A percentile compares a stretch with the other conserved stretches of the same genome.
These are phyloP conservation scores for Oscarella lobularis DNA, from an alignment of 37 sponge, comb jelly and placozoan species.

Conservation along the genomic window DNA sequence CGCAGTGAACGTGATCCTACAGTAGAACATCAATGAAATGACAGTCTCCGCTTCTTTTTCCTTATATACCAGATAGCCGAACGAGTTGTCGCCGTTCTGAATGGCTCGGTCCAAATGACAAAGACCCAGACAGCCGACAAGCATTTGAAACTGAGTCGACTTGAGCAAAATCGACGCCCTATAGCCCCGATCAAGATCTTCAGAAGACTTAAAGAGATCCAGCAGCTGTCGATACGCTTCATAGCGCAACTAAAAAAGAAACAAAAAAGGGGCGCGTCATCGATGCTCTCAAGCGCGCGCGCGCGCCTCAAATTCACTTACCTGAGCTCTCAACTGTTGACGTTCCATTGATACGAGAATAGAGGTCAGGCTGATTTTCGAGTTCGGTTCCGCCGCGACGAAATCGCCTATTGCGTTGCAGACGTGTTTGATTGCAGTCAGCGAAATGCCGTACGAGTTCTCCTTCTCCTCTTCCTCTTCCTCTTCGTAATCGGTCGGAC, in stretches of 20 bases:
- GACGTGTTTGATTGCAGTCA: too few relatives aligned
- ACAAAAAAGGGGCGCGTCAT: too few relatives aligned
- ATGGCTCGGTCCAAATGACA: background rate
- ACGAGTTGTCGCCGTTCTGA: too few relatives aligned
- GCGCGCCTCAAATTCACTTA: too few relatives aligned
- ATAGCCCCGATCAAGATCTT: background rate
- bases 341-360: slow-evolving; percentile 7
- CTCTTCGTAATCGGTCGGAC: too few relatives aligned
- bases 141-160: background rate
- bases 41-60: background rate
- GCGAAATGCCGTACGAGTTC: too few relatives aligned
- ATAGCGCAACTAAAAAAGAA: background rate
- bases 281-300: too few relatives aligned
- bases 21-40: background rate
- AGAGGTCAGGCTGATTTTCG: slow-evolving; percentile 5
- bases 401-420: too few relatives aligned
- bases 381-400: too few relatives aligned
- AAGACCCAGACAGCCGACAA: background rate
- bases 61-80: too few relatives aligned
- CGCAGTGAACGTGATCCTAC: background rate
- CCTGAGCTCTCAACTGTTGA: slow-evolving; percentile 25
- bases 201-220: background rate
- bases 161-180: background rate
- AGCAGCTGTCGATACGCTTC: background rate
- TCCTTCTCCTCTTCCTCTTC: too few relatives aligned